Conservation (phyloP, 2,113 vertebrate genomes). For the Dicaeum eximium region DNA sequence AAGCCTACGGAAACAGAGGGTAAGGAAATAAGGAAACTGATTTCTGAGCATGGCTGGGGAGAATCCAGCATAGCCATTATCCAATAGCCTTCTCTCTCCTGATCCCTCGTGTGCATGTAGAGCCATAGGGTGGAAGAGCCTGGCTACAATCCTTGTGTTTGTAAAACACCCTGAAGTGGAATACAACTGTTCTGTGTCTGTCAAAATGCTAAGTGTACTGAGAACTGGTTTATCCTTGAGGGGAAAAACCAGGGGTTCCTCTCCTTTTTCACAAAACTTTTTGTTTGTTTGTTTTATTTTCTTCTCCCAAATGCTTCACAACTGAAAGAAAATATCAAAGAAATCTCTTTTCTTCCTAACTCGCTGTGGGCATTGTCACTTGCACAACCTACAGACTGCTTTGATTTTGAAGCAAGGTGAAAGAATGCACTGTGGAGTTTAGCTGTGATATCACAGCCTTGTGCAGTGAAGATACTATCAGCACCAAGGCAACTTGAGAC, state of each 20-base stretch:
- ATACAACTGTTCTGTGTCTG: not conserved
- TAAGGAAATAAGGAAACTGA: constrained; percentile 70
- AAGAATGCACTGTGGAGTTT: not conserved
- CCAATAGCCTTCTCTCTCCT: not conserved
- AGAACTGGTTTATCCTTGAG: not conserved
- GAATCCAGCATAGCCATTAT: not conserved
- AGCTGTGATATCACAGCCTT: not conserved
- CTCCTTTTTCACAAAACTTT: not conserved
- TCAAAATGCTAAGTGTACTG: not conserved
- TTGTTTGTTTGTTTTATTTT: not conserved
- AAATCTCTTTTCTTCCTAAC: not conserved
- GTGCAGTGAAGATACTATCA: not conserved
- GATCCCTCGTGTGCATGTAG: not conserved
- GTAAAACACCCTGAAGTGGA: not conserved
- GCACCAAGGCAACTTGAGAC: not conserved
- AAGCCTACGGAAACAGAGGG: constrained; percentile 92
- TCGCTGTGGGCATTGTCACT: not conserved
- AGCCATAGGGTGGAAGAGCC: not conserved
- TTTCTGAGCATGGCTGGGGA: constrained; percentile 9
- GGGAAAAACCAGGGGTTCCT: not conserved
- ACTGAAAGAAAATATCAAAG: not conserved
- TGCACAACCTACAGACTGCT: not conserved
- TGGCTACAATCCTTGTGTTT: not conserved
- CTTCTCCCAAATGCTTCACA: not conserved
- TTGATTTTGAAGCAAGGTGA: not conserved